Evolutionary conservation across 2,888 invertebrate genomes (phyloP).

Genomic region (Drosophila testacea): DNA sequence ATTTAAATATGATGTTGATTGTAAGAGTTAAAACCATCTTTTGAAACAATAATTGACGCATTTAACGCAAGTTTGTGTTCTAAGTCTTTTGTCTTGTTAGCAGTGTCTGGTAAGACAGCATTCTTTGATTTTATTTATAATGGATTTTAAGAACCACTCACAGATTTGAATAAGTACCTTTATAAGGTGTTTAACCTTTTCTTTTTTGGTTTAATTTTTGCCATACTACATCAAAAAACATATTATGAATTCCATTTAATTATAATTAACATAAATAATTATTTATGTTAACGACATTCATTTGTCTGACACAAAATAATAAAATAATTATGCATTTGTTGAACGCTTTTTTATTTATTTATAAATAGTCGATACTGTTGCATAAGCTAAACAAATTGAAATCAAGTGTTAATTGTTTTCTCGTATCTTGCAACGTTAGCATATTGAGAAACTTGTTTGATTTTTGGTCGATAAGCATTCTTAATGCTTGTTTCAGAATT

Average conservation of each 20-base stretch:
- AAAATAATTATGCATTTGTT: slow-evolving; percentile 4
- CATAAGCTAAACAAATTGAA: slow-evolving; percentile 21
- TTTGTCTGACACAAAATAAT: slow-evolving; percentile 7
- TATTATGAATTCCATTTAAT: slow-evolving; percentile 21
- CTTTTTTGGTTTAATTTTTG: neutral
- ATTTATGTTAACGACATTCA: slow-evolving; percentile 11
- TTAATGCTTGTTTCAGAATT: slow-evolving; percentile 15
- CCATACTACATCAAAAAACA: neutral
- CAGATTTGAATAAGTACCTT: slow-evolving; percentile 6
- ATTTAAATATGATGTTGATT: slow-evolving; percentile 7
- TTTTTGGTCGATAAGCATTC: slow-evolving; percentile 26
- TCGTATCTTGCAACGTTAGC: slow-evolving; percentile 28
- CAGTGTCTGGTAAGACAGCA: neutral
- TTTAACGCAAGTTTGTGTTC: slow-evolving; percentile 7
- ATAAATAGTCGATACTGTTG: slow-evolving; percentile 5
- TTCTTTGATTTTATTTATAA: slow-evolving; percentile 7
- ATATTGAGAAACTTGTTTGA: slow-evolving; percentile 27
- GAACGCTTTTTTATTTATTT: slow-evolving; percentile 15
- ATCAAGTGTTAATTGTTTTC: slow-evolving; percentile 51
- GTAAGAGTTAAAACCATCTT: neutral
- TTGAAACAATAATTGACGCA: neutral
- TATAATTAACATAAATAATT: slow-evolving; percentile 3
- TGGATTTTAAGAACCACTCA: slow-evolving; percentile 2
- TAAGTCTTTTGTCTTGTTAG: slow-evolving; percentile 9
- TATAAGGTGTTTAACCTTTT: slow-evolving; percentile 20